Evolutionary conservation across 2,113 vertebrate genomes (phyloP), one percentile per base, ranked within the genome.

Genomic region (Saccopteryx leptura): DNA sequence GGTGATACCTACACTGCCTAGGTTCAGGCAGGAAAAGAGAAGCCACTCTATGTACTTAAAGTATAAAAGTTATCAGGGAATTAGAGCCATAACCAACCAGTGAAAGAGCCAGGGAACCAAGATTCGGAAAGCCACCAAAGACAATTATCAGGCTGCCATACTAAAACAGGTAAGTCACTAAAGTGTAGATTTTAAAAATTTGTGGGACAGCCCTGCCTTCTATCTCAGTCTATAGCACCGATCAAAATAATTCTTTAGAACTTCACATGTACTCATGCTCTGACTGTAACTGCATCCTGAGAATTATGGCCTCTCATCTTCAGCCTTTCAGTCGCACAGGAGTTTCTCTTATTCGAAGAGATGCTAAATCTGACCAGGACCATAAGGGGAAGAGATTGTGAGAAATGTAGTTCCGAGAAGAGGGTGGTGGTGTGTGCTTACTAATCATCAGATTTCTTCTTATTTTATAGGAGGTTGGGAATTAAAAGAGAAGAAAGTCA

Each of bases 401-500:
- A 68, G 52, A 95, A 86, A 46, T 1, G 6, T 21, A 69, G 21
- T n/a, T 93, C 19, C 78, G 69, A 56, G 33, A 74, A 90, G 14
- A 48, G 46, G 9, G 6, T 28, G 31, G 15, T 85, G 7, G 19
- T 58, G 23, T 63, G 8, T 23, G 33, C 46, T 60, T 93, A 69
- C 74, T 75, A 79, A 61, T 87, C 23, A 46, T 56, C 50, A 56
- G 50, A 50, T 2, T 81, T 82, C 68, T 17, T 94, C 75, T 88
- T 86, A 75, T 58, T 95, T 78, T 80, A 28, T 58, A 87, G 46
- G 5, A 26, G 80, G 19, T 50, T 60, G 31, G 18, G n/a, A 80
- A 54, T 81, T 82, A 91, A 74, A 94, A 71, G 33, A 95, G 46
- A 11, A 46, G 75, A 23, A 66, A 61, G n/a, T 83, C 75, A 21